Conservation (phyloP, 2,888 invertebrate genomes). For the Tachina lurida region DNA sequence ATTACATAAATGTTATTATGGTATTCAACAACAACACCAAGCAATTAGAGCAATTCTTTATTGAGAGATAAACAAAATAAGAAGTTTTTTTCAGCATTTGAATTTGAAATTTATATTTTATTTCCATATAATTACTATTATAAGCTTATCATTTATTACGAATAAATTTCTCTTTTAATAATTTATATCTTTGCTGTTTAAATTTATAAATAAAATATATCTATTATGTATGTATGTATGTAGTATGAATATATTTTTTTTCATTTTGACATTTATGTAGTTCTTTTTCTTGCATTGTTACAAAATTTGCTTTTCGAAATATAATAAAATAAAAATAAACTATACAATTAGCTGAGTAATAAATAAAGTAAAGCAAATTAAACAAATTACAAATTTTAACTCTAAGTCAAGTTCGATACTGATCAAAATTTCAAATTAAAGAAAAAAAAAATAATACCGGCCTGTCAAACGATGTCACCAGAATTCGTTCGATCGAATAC, state of each 20-base stretch:
- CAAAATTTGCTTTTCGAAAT: constrained; percentile 52
- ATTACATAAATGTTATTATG: no score
- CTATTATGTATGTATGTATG: constrained; percentile 40
- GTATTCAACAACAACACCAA: no score
- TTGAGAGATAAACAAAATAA: neutral
- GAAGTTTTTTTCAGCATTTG: constrained; percentile 54
- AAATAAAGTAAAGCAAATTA: constrained; percentile 23
- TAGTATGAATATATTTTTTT: constrained; percentile 28
- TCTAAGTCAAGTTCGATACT: neutral
- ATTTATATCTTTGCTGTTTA: constrained; percentile 59
- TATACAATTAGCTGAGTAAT: constrained; percentile 47
- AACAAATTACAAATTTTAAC: constrained; percentile 22
- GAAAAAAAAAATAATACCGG: neutral
- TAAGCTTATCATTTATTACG: constrained; percentile 63
- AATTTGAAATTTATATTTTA: constrained; percentile 67
- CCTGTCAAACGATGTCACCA: no score
- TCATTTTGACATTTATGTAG: constrained; percentile 55
- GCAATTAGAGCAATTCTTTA: no score
- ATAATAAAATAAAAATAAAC: constrained; percentile 14
- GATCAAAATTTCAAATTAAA: neutral
- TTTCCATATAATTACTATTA: constrained; percentile 63
- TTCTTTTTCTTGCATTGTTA: constrained; percentile 34
- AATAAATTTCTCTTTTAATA: constrained; percentile 61
- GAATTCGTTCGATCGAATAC: no score
- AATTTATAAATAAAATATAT: constrained; percentile 67